Base-by-base conservation (phyloP, 1,140 invertebrate genomes). In the Steinernema feltiae region DNA sequence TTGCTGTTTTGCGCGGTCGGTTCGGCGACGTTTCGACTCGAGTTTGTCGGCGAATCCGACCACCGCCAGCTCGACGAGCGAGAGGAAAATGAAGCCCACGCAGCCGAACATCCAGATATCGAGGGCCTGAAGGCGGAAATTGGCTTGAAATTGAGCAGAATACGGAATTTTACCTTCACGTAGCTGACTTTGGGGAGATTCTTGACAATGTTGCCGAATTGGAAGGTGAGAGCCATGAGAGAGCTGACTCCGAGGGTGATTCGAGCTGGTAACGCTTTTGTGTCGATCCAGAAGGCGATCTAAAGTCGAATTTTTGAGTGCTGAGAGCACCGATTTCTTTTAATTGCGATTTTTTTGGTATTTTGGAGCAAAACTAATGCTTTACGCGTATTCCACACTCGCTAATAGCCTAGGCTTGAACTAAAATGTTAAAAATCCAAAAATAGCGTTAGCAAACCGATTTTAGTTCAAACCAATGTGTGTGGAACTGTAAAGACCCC, bases 211-310 rank as follows among this genome's bases (percentile, higher is more conserved):
- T 86, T 86, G 1, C 84, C 84, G 77, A 85, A 86, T 79, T 86
- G 84, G 63, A 85, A 84, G 17, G 85, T 82, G 0, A 86, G 74
- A 2, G 84, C 82, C 76, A 85, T 78, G 3, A 83, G 35, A 15
- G 72, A 74, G n/a, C 73, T 76, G 2, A 85, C 83, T 2, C 84
- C 83, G 1, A 86, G 71, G 1, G 85, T 84, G 24, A 87, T 86
- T n/a, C 84, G 32, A n/a, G 83, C 83, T 12, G 83, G 84, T 18
- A 85, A 63, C 46, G 82, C 83, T 29, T 85, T 85, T 24, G 83
- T 86, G 30, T 86, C 84, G 30, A 85, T 84, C 84, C 84, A 85
- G 53, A 85, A 85, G 21, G 83, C 84, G 70, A 85, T 85, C 83
- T 82, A 27, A 27, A 63, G 24, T 15, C 35, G 7, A 7, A 41